Conservation (phyloP, 2,797 vertebrate genomes). For the Melanotaenia nigrans region DNA sequence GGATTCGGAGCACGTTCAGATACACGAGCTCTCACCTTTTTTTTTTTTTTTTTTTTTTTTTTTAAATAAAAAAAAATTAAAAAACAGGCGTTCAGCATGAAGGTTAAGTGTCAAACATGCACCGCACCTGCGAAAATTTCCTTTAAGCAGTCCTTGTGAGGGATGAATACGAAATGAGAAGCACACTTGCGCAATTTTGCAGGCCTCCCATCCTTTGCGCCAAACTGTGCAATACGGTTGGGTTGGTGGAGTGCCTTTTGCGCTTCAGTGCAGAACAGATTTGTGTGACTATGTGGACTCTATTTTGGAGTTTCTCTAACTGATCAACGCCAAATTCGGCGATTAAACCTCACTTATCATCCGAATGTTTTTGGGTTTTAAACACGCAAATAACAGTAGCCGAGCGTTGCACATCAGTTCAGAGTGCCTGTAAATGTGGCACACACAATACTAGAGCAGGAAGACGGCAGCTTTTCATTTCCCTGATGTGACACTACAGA, state of each 20-base stretch:
- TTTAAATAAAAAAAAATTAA: no score
- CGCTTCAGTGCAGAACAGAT: slow-evolving; percentile 17
- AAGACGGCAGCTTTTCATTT: slow-evolving; percentile 31
- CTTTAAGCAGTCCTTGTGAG: slow-evolving; percentile 31
- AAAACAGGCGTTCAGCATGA: slow-evolving; percentile 44
- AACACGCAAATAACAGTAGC: neutral
- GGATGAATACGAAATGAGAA: slow-evolving; percentile 32
- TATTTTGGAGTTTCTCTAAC: slow-evolving; percentile 3
- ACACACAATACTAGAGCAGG: slow-evolving; percentile 24
- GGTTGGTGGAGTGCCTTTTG: slow-evolving; percentile 21
- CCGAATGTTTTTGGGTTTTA: neutral
- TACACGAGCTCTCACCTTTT: slow-evolving; percentile 54
- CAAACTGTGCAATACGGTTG: slow-evolving; percentile 20
- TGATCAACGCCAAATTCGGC: neutral
- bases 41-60: neutral
- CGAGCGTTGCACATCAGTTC: slow-evolving; percentile 15
- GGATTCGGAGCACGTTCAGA: slow-evolving; percentile 74
- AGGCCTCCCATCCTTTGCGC: slow-evolving; percentile 51
- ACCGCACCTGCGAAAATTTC: slow-evolving; percentile 18
- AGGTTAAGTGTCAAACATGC: slow-evolving; percentile 66
- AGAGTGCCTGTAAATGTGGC: slow-evolving; percentile 8
- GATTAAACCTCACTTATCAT: neutral
- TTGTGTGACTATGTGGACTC: neutral
- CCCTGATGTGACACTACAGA: slow-evolving; percentile 41
- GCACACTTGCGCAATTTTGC: slow-evolving; percentile 55